Conservation (phyloP, 2,113 vertebrate species). For the Tautogolabrus adspersus region DNA sequence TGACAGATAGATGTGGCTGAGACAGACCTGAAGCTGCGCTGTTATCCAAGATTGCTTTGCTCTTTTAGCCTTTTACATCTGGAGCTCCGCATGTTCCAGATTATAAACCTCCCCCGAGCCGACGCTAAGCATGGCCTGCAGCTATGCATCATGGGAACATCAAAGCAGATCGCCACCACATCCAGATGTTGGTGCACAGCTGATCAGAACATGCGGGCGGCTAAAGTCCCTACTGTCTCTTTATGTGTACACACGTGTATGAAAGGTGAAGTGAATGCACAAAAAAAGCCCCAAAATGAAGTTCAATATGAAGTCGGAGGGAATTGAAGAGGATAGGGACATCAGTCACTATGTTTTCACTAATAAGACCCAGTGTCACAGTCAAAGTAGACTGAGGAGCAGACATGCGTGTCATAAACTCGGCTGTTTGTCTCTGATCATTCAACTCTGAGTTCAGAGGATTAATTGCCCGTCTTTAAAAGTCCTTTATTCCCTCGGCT, state of each 20-base stretch:
- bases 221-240: slow-evolving; percentile 15
- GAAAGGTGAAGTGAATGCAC: neutral
- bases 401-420: neutral
- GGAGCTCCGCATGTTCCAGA: slow-evolving; percentile 48
- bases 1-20: slow-evolving; percentile 13
- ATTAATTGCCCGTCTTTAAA: slow-evolving; percentile 43
- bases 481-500: slow-evolving; percentile 35
- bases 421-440: slow-evolving; percentile 6
- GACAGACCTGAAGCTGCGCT: slow-evolving; percentile 19
- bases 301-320: slow-evolving; percentile 2
- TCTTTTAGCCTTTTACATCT: slow-evolving; percentile 46
- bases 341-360: too few relatives aligned
- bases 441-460: slow-evolving; percentile 28
- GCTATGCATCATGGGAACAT: slow-evolving; percentile 35
- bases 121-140: slow-evolving; percentile 14
- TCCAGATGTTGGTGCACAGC: slow-evolving; percentile 24
- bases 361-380: too few relatives aligned
- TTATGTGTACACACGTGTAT: neutral
- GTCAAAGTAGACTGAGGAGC: neutral
- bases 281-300: slow-evolving; percentile 4
- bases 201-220: slow-evolving; percentile 7
- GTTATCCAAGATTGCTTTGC: slow-evolving; percentile 20
- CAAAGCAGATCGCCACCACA: slow-evolving; percentile 26
- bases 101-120: slow-evolving; percentile 19
- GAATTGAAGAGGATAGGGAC: too few relatives aligned